Evolutionary conservation across 2,797 vertebrate genomes (phyloP).

Genomic region (Nothura maculosa): DNA sequence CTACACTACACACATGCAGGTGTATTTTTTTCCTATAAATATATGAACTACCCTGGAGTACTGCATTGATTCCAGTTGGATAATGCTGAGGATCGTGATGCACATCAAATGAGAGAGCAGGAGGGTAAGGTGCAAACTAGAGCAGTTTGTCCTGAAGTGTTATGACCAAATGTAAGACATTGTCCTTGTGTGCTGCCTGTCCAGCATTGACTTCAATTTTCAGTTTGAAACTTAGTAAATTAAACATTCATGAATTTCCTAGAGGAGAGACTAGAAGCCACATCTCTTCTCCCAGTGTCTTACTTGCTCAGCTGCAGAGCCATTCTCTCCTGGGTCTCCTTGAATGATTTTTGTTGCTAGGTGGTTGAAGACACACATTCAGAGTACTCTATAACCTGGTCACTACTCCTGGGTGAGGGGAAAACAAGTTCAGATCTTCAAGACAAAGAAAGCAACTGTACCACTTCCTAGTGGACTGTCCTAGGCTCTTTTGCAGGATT

Average conservation of each 20-base stretch:
- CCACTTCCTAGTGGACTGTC: background rate
- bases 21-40: background rate
- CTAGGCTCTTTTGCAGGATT: background rate
- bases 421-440: background rate
- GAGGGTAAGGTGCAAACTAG: background rate
- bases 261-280: background rate
- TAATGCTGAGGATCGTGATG: background rate
- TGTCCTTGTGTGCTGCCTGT: background rate
- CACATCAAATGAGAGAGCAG: background rate
- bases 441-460: background rate
- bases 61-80: background rate
- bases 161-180: background rate
- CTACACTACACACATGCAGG: rapidly evolving
- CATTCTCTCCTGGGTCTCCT: background rate
- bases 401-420: background rate
- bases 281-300: background rate
- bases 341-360: background rate
- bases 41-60: background rate
- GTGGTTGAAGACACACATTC: background rate
- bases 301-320: background rate
- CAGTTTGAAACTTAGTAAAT: background rate
- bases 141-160: background rate
- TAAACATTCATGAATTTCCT: background rate
- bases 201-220: background rate
- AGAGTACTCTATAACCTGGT: background rate